Conservation (phyloP, 2,797 vertebrate genomes). For the Bradypodion pumilum region DNA sequence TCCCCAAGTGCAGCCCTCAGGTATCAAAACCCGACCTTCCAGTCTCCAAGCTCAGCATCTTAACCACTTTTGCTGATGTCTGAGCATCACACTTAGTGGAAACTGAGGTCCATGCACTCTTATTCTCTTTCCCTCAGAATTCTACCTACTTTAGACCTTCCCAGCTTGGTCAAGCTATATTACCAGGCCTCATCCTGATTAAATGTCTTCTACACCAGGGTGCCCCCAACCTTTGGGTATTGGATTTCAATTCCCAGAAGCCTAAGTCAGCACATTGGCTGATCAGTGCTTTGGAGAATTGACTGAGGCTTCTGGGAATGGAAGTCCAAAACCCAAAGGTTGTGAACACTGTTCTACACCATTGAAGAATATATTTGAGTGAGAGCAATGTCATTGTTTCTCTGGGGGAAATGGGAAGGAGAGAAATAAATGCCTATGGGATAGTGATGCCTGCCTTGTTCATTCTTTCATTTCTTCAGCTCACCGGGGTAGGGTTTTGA, state of each 20-base stretch:
- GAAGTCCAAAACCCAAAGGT: no score
- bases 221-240: no score
- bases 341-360: background rate
- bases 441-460: slow-evolving; percentile 27
- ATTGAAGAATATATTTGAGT: background rate
- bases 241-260: no score
- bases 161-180: background rate
- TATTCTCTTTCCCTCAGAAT: background rate
- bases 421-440: background rate
- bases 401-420: background rate
- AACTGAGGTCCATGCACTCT: background rate
- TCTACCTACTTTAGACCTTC: background rate
- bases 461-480: slow-evolving; percentile 76
- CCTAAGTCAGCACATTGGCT: no score
- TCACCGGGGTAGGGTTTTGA: slow-evolving; percentile 91
- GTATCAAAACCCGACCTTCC: no score
- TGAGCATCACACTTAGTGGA: background rate
- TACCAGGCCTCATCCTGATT: background rate
- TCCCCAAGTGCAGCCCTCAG: no score
- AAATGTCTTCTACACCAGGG: background rate
- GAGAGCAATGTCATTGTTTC: background rate
- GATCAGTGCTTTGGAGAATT: no score
- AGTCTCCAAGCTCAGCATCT: no score
- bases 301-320: no score
- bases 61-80: background rate